phyloP scores from a whole-genome alignment of 2,113 vertebrate genomes.

The Protomyctophum bolini region DNA sequence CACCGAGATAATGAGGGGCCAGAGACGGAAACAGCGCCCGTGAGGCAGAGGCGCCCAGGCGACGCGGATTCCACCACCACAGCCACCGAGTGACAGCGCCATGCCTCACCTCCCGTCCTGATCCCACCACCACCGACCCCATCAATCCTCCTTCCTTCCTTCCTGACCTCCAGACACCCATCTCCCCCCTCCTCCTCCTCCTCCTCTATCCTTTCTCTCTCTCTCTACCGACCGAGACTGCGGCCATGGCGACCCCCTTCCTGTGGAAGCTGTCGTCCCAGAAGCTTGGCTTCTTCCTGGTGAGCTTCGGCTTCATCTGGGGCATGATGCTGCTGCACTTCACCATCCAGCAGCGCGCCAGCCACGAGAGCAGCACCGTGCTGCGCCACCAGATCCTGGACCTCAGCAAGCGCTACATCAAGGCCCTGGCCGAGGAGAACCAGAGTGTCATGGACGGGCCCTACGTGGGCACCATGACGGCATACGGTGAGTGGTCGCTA shows the following conservation, averaged over 20 bases:
- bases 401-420: conserved; percentile 98
- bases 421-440: conserved; percentile 96
- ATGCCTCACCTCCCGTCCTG: conserved; percentile 76
- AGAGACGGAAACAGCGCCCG: conserved; percentile 46
- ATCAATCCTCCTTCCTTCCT: conserved; percentile 1
- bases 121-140: conserved; percentile 17
- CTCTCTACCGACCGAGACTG: too few species aligned
- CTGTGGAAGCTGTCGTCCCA: conserved; percentile 98
- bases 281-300: conserved; percentile 97
- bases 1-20: conserved; percentile 45
- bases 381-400: conserved; percentile 96
- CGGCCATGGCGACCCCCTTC: conserved; percentile 87
- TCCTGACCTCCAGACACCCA: conserved; percentile 54
- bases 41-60: conserved; percentile 35
- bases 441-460: conserved; percentile 95
- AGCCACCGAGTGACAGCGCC: conserved; percentile 44
- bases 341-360: conserved; percentile 95
- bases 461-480: conserved; percentile 97
- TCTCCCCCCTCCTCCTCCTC: neutral
- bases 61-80: neutral
- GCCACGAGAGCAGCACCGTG: conserved; percentile 92
- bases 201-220: too few species aligned
- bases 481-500: conserved; percentile 86
- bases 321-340: conserved; percentile 99
- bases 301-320: conserved; percentile 99